These are phyloP conservation scores for Pseudopipra pipra DNA, from an alignment of 2,113 vertebrate species.

Conservation along the genomic window DNA sequence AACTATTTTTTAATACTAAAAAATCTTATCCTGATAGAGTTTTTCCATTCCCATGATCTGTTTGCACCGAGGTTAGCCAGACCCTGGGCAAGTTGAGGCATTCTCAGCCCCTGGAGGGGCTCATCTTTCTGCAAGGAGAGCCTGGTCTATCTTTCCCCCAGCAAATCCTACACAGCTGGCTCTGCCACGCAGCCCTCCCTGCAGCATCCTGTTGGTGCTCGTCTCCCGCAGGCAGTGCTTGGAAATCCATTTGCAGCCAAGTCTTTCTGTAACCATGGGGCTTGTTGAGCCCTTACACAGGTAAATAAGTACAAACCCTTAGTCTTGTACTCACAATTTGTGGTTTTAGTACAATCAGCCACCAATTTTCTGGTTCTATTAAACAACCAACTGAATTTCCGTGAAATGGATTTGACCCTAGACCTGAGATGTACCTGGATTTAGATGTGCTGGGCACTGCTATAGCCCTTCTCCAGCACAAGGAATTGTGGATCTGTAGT, in stretches of 20 bases:
- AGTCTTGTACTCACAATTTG: neutral
- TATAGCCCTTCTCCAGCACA: neutral
- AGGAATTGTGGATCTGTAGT: neutral
- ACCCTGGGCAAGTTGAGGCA: neutral
- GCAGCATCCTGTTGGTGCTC: neutral
- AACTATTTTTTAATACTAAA: neutral
- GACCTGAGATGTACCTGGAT: neutral
- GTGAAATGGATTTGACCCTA: neutral
- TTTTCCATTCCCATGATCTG: neutral
- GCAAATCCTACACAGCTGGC: accelerated
- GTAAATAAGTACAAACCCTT: neutral
- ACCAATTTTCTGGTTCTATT: neutral
- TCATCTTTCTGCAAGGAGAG: neutral
- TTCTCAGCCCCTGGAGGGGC: neutral
- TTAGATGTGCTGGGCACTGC: neutral
- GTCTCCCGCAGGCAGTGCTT: neutral
- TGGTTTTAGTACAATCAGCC: neutral
- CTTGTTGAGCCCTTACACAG: neutral
- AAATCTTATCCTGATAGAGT: neutral
- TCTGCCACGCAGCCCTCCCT: neutral
- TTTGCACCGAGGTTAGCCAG: neutral
- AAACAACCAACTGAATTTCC: neutral
- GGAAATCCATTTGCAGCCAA: neutral
- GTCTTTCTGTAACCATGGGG: neutral
- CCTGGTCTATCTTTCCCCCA: neutral